Conservation (phyloP, 2,113 vertebrate genomes). For the Ivindomyrus marchei region DNA sequence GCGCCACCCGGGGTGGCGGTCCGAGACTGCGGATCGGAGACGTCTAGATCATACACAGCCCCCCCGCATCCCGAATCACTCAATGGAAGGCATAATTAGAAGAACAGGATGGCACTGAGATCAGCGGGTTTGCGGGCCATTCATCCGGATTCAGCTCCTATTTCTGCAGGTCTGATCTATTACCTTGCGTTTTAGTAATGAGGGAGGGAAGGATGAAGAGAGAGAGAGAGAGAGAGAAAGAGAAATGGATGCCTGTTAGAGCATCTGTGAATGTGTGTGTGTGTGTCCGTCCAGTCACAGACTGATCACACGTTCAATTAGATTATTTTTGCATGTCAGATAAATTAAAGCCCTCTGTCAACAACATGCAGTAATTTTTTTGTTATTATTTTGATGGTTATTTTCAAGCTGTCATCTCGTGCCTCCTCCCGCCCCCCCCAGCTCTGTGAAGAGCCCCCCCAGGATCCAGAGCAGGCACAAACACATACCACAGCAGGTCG, state of each 20-base stretch:
- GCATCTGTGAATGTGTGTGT: background rate
- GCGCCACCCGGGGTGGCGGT: background rate
- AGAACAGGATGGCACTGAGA: background rate
- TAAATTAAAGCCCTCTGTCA: background rate
- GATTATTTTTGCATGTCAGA: background rate
- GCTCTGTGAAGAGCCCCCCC: background rate
- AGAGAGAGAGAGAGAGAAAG: background rate
- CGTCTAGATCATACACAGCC: background rate
- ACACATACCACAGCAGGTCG: background rate
- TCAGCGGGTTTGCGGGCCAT: background rate
- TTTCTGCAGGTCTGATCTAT: background rate
- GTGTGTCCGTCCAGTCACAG: background rate
- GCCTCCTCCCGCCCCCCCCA: background rate
- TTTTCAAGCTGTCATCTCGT: background rate
- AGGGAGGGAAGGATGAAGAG: background rate
- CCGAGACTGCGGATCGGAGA: too few relatives aligned
- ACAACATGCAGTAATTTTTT: background rate
- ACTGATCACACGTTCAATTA: background rate
- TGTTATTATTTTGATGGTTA: background rate
- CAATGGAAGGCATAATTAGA: background rate
- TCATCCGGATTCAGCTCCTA: background rate
- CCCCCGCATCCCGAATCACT: background rate
- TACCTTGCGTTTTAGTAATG: background rate
- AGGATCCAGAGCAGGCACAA: background rate
- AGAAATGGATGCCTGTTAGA: background rate